phyloP scores from a whole-genome alignment of 2,888 invertebrate species.

The Hemaris fuciformis region DNA sequence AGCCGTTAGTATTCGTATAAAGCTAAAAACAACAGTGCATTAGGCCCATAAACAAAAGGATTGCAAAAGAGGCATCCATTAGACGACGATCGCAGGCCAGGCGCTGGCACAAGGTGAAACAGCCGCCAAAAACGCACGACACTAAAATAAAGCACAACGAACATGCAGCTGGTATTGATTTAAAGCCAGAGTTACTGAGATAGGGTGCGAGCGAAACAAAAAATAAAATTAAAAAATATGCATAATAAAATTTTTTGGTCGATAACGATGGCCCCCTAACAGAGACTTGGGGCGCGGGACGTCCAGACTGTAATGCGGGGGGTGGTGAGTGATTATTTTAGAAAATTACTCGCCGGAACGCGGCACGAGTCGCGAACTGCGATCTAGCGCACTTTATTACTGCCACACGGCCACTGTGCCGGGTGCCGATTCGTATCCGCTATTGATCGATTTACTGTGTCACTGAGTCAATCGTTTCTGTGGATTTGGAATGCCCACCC shows the following conservation, averaged over 20 bases:
- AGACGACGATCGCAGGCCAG: slow-evolving; percentile 24
- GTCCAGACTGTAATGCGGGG: slow-evolving; percentile 55
- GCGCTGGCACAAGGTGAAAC: slow-evolving; percentile 20
- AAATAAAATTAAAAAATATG: slow-evolving; percentile 78
- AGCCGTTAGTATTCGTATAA: neutral
- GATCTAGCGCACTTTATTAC: neutral
- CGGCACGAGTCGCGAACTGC: neutral
- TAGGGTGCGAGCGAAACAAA: slow-evolving; percentile 52
- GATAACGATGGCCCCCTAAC: slow-evolving; percentile 58
- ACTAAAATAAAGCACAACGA: slow-evolving; percentile 29
- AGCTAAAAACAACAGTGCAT: slow-evolving; percentile 28
- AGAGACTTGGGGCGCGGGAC: slow-evolving; percentile 35
- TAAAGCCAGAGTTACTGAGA: slow-evolving; percentile 34
- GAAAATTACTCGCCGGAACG: slow-evolving; percentile 28
- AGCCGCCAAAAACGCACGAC: slow-evolving; percentile 23
- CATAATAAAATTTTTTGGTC: slow-evolving; percentile 75
- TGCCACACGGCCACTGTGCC: neutral
- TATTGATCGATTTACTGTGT: neutral
- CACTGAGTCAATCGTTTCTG: neutral
- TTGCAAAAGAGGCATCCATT: slow-evolving; percentile 31
- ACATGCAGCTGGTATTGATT: slow-evolving; percentile 37
- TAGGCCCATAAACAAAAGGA: slow-evolving; percentile 28
- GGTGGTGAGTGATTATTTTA: slow-evolving; percentile 47
- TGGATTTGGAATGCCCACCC: too few species aligned
- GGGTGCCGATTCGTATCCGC: neutral